Evolutionary conservation across 2,797 vertebrate genomes (phyloP).

Genomic region (Neomorphus geoffroyi): DNA sequence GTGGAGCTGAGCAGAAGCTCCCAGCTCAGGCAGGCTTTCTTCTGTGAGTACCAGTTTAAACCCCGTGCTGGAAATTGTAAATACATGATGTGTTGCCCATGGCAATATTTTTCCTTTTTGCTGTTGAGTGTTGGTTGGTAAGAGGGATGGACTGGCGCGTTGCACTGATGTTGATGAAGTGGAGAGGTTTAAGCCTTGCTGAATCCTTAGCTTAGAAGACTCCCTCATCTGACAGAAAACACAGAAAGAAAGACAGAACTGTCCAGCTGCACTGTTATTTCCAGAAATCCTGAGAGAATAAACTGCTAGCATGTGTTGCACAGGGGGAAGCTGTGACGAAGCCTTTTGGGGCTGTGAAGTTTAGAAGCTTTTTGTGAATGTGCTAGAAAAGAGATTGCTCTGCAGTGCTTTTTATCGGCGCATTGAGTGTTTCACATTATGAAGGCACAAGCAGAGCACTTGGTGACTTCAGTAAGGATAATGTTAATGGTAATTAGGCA

Average conservation of each 20-base stretch:
- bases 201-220: background rate
- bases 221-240: background rate
- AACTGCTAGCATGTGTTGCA: background rate
- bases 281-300: background rate
- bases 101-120: background rate
- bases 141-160: background rate
- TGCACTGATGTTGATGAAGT: background rate
- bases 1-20: constrained; percentile 15
- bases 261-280: background rate
- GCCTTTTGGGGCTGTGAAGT: background rate
- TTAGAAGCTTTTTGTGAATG: background rate
- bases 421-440: background rate
- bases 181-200: background rate
- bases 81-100: background rate
- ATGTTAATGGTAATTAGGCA: background rate
- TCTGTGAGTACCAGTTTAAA: background rate
- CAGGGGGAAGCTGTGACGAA: background rate
- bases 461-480: background rate
- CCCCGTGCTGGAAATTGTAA: background rate
- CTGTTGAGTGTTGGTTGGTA: background rate
- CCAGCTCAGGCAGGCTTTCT: background rate
- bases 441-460: background rate
- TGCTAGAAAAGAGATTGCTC: background rate
- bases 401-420: background rate
- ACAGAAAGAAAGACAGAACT: background rate